Evolutionary conservation across 1,140 invertebrate genomes (phyloP), one percentile per base, ranked within the genome.

Genomic region (Glossosoma conforme): DNA sequence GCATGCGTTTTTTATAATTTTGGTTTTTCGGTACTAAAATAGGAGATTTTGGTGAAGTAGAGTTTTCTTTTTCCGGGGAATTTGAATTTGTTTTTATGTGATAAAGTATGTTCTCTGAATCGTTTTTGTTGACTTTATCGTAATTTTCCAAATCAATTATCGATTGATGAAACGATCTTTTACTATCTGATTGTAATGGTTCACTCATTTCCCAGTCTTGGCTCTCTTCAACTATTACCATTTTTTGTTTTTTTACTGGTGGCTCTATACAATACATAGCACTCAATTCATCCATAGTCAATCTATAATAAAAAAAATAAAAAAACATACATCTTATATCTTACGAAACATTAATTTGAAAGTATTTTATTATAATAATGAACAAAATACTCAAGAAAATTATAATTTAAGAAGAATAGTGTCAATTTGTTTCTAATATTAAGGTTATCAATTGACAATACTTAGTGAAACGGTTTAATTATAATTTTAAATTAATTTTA

Each of bases 251-350:
- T 42, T 72, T 72, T 18, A 11, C 47, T 2, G 57, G 52, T 10
- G 70, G 66, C 51, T 72, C 65, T 15, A 60, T 25, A 56, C 68
- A 69, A 54, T 75, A 75, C 67, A 75, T 75, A 14, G 56, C 65
- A 45, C 63, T 71, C 44, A 75, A 51, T 14, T 62, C 54, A 59
- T 75, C 65, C 60, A 73, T 72, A 43, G 70, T 67, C 48, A 58
- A 40, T 30, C 56, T 60, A 25, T 20, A 56, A 60, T 36, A 43
- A 49, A 50, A 54, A 30, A 50, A 11, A 22, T 19, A 8, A 6
- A 28, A 6, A 44, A 25, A 3, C 3, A 44, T 18, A 44, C 5
- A n/a, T n/a, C n/a, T n/a, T n/a, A n/a, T n/a, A n/a, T n/a, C n/a
- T n/a, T n/a, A n/a, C n/a, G n/a, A n/a, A n/a, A n/a, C n/a, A n/a